Percentiles rank a stretch among this genome's conserved stretches.
phyloP scores from a whole-genome alignment of 2,888 invertebrate genomes.

The Parnassius smintheus region DNA sequence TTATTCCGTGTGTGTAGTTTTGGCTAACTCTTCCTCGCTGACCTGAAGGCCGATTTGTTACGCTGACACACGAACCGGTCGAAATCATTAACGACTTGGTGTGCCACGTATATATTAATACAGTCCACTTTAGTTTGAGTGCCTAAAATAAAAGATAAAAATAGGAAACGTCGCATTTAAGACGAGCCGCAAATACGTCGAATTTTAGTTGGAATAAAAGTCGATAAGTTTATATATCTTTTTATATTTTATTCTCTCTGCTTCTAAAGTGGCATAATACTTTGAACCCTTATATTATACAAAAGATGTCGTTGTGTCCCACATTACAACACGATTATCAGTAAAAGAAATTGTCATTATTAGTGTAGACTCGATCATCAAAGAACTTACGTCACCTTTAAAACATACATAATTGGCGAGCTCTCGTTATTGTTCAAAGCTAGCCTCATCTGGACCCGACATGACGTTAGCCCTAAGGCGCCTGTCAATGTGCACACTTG shows the following conservation, averaged over 20 bases:
- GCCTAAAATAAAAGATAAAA: neutral
- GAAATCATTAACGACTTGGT: constrained; percentile 8
- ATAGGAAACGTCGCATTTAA: neutral
- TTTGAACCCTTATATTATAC: too few species aligned
- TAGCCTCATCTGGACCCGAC: constrained; percentile 38
- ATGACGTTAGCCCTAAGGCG: constrained; percentile 77
- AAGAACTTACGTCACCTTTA: constrained; percentile 30
- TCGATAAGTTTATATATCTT: too few species aligned
- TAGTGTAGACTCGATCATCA: neutral
- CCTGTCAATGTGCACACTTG: constrained; percentile 79
- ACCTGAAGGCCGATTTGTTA: constrained; percentile 18
- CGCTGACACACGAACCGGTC: constrained; percentile 17
- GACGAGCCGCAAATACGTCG: neutral
- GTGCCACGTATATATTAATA: constrained; percentile 14
- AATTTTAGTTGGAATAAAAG: too few species aligned
- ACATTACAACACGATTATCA: neutral
- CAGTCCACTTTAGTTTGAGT: neutral
- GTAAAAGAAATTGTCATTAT: neutral
- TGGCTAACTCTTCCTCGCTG: constrained; percentile 10
- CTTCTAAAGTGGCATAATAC: too few species aligned
- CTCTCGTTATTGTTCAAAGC: constrained; percentile 37
- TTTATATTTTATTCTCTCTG: too few species aligned
- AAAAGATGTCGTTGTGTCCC: too few species aligned
- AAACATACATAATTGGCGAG: constrained; percentile 35
- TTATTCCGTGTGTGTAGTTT: constrained; percentile 5